These are phyloP conservation scores for Parnassius smintheus DNA, from an alignment of 2,888 invertebrate genomes.

Conservation along the genomic window DNA sequence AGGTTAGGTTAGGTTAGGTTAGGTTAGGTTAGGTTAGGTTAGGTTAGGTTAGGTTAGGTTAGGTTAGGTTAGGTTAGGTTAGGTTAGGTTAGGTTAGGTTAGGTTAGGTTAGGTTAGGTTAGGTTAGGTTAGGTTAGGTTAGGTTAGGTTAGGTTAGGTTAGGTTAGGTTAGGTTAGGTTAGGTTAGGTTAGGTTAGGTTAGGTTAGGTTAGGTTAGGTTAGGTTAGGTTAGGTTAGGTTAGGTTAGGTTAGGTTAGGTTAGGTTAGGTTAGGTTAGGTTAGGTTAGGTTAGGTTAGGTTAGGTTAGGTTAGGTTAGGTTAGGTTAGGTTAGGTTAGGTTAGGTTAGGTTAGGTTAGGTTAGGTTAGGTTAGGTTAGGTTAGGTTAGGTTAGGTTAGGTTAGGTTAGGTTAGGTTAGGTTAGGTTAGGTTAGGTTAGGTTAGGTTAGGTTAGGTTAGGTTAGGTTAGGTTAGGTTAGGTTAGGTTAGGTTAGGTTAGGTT, in stretches of 20 bases:
- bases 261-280: not conserved
- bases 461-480: conserved; percentile 28
- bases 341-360: conserved; percentile 29
- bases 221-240: not conserved
- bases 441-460: conserved; percentile 27
- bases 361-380: conserved; percentile 30
- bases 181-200: conserved; percentile 4
- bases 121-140: conserved; percentile 16
- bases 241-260: not conserved
- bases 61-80: too few relatives aligned
- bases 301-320: too few relatives aligned
- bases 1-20: conserved; percentile 1
- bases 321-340: conserved; percentile 5
- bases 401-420: conserved; percentile 30
- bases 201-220: conserved; percentile 8
- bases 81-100: too few relatives aligned
- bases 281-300: not conserved
- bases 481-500: conserved; percentile 34
- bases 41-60: not conserved
- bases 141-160: conserved; percentile 24
- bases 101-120: not conserved
- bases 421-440: conserved; percentile 31
- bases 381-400: conserved; percentile 30
- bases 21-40: not conserved
- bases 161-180: conserved; percentile 21